A percentile compares a stretch with the other conserved stretches of the same genome.
Evolutionary conservation across 2,113 vertebrate species (phyloP).

Genomic region (Actenoides hombroni): DNA sequence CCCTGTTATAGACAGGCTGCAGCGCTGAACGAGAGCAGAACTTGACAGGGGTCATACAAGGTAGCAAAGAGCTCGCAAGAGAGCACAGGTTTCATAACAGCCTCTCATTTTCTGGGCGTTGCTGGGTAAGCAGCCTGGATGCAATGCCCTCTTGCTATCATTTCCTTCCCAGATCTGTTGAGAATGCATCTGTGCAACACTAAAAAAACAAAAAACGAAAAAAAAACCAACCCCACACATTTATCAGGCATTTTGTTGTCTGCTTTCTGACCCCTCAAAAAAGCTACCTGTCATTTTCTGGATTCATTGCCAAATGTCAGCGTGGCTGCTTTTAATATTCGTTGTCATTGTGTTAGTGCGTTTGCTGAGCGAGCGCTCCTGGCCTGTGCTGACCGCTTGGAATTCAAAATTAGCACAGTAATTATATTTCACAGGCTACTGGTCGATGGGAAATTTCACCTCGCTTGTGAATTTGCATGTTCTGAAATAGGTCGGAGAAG

Average conservation of each 20-base stretch:
- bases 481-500: constrained; percentile 67
- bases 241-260: neutral
- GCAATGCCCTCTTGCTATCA: neutral
- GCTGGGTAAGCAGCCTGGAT: constrained; percentile 22
- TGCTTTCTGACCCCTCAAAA: neutral
- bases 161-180: neutral
- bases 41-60: constrained; percentile 57
- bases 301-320: neutral
- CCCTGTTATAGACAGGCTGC: neutral
- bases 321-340: neutral
- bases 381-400: constrained; percentile 52
- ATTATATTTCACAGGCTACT: constrained; percentile 72
- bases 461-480: constrained; percentile 59
- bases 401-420: constrained; percentile 73
- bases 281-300: constrained; percentile 28
- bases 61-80: constrained; percentile 23
- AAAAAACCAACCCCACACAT: neutral
- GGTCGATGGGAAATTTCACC: constrained; percentile 57
- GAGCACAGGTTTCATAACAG: constrained; percentile 24
- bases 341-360: neutral
- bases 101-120: neutral
- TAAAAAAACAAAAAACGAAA: neutral
- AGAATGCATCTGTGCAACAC: neutral
- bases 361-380: constrained; percentile 37
- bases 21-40: neutral